Base-by-base conservation (phyloP, 2,888 invertebrate genomes). In the Polydrusus tereticollis region DNA sequence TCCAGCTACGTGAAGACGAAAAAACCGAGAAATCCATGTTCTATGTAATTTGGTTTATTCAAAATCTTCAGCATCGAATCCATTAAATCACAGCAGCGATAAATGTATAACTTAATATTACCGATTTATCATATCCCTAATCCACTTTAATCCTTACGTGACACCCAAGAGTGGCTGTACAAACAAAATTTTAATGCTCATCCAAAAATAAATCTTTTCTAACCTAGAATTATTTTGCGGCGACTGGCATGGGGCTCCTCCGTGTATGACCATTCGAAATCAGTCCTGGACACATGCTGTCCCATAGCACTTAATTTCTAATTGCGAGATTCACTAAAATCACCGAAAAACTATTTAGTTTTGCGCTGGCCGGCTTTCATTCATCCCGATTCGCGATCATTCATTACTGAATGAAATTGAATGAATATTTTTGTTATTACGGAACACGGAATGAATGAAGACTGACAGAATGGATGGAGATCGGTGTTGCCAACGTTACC, bases 171-270 rank as follows among this genome's bases (percentile, higher is more conserved):
- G 29, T 16, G 20, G 4, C 36, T 29, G 10, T 33, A 6, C 7
- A 55, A 36, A 55, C 26, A 52, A 45, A 20, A 20, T 45, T 45
- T 45, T 16, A 43, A 45, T 7, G 8, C 3, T 6, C 12, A n/a
- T 21, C 59, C 20, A 41, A 59, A 21, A 59, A 59, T 58, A 20
- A 58, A 47, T 18, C 1, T 21, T 45, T 26, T 47, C 41, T 52
- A 36, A 47, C 96, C 93, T 83, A 99, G 88, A 83, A 99, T 99
- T 80, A 95, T 90, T 88, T 96, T 96, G 74, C 99, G 89, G 73
- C 99, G 90, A 71, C 93, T 93, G 5, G 98, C 98, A 86, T 99
- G 99, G 8, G 99, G 99, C 85, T 99, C 99, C 83, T 99, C 98
- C 0, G 96, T 96, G 81, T 96, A 96, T 43, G 92, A 91, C 99